These are phyloP conservation scores for Laticauda laticaudata DNA, from an alignment of 2,113 vertebrate species.

Conservation along the genomic window DNA sequence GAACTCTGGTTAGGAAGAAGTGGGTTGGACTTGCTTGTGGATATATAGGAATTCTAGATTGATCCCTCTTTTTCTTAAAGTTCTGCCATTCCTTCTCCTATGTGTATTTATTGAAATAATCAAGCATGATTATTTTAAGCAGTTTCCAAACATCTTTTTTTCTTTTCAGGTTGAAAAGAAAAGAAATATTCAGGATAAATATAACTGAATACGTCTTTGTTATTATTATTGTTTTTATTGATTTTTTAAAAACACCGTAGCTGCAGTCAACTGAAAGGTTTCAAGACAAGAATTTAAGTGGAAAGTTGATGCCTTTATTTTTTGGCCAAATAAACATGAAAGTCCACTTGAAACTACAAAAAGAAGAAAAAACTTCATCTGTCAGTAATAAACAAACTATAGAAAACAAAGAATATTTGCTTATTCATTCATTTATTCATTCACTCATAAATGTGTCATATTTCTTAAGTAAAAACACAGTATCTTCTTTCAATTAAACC, in stretches of 20 bases:
- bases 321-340: background rate
- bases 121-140: constrained; percentile 40
- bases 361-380: background rate
- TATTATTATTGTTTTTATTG: background rate
- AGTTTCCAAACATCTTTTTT: constrained; percentile 46
- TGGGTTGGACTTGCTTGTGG: background rate
- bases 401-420: background rate
- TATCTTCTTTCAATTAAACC: background rate
- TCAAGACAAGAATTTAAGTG: background rate
- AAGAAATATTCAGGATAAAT: constrained; percentile 22
- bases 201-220: constrained; percentile 25
- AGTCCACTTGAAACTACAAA: background rate
- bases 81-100: background rate
- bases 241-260: background rate
- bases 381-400: background rate
- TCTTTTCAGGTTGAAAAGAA: constrained; percentile 32
- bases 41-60: background rate
- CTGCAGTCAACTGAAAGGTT: background rate
- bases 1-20: background rate
- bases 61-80: background rate
- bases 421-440: background rate
- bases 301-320: background rate
- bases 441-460: background rate
- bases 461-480: background rate
- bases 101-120: background rate